Conservation (phyloP, 2,797 vertebrate genomes). For the Lagodon rhomboides region DNA sequence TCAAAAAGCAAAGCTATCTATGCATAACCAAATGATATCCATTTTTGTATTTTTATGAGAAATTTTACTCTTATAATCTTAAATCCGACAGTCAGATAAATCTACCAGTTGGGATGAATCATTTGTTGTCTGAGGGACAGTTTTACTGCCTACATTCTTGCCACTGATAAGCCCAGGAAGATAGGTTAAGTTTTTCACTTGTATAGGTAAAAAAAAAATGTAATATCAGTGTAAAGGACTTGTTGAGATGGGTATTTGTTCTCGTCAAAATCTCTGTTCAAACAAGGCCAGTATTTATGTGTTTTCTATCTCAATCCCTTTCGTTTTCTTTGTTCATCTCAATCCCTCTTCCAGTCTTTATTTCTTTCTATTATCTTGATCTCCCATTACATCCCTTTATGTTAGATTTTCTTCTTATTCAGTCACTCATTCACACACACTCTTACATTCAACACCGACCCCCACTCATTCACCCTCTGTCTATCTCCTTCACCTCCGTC, state of each 20-base stretch:
- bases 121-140: neutral
- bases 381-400: constrained; percentile 1
- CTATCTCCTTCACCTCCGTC: constrained; percentile 1
- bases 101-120: neutral
- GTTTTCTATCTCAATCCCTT: neutral
- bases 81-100: neutral
- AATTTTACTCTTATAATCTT: neutral
- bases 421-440: constrained; percentile 8
- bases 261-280: neutral
- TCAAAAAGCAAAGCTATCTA: neutral
- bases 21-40: neutral
- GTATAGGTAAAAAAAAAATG: neutral
- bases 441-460: constrained; percentile 1
- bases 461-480: neutral
- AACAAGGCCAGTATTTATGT: neutral
- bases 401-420: constrained; percentile 6
- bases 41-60: too few relatives aligned
- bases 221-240: neutral
- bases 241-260: constrained; percentile 5
- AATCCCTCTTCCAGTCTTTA: neutral
- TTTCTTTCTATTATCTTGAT: neutral
- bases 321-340: neutral
- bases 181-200: neutral
- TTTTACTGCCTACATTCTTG: neutral
- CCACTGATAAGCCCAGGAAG: neutral